Evolutionary conservation across 2,888 invertebrate genomes (phyloP).

Genomic region (Noctua fimbriata): DNA sequence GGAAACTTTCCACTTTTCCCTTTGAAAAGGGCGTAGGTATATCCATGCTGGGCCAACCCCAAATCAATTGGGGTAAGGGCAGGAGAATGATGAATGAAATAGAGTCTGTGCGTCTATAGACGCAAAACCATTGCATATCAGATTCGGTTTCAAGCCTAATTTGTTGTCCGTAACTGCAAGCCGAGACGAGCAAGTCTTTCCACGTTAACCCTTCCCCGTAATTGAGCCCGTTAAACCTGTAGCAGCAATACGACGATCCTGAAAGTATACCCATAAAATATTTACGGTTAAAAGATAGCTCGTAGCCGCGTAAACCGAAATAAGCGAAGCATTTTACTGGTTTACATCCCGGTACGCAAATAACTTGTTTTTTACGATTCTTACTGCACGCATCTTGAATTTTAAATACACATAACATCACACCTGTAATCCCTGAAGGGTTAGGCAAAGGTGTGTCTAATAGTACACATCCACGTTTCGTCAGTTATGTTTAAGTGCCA

Average conservation of each 20-base stretch:
- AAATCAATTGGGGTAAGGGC: no score
- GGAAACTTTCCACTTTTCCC: no score
- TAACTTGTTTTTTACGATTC: constrained; percentile 68
- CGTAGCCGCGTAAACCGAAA: constrained; percentile 59
- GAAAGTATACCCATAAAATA: constrained; percentile 63
- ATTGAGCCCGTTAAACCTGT: constrained; percentile 52
- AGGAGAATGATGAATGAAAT: no score
- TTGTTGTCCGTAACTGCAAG: not conserved
- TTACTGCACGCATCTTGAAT: constrained; percentile 62
- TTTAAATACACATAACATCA: constrained; percentile 20
- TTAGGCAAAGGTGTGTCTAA: not conserved
- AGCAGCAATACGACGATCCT: constrained; percentile 38
- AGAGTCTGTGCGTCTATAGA: no score
- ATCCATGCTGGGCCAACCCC: no score
- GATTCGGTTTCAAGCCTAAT: not conserved
- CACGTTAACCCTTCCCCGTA: constrained; percentile 28
- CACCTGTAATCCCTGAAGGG: not conserved
- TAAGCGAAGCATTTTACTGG: constrained; percentile 64
- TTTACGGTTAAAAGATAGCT: constrained; percentile 65
- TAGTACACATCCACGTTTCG: not conserved
- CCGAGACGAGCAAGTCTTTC: not conserved
- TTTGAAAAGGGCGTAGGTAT: no score
- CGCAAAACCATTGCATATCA: not conserved
- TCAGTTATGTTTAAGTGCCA: no score
- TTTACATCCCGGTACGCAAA: constrained; percentile 66